A percentile compares a stretch with the other conserved stretches of the same genome.
phyloP scores from a whole-genome alignment of 2,888 invertebrate species.

The Agrotis exclamationis region DNA sequence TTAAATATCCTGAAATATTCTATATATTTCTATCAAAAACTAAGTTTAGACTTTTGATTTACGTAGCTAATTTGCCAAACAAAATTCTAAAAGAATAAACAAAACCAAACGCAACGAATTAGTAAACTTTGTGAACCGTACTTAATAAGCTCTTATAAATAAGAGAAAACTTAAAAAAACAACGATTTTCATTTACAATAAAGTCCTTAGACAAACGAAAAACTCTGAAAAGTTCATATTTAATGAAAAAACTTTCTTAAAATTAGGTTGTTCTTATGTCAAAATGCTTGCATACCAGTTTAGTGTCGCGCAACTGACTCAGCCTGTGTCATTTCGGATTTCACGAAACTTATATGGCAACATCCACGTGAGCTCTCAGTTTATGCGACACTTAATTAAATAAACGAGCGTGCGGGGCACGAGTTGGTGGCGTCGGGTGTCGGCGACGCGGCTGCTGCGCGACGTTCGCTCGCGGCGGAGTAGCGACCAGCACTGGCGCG shows the following conservation, averaged over 20 bases:
- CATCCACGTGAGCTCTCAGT: slow-evolving; percentile 83
- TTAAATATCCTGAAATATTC: neutral
- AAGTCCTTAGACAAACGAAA: slow-evolving; percentile 53
- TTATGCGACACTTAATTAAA: slow-evolving; percentile 87
- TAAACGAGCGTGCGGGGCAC: slow-evolving; percentile 77
- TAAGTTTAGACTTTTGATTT: slow-evolving; percentile 21
- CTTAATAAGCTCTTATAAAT: slow-evolving; percentile 52
- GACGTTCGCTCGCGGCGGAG: slow-evolving; percentile 85
- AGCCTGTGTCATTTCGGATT: slow-evolving; percentile 75
- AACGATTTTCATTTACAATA: slow-evolving; percentile 51
- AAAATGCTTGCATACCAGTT: slow-evolving; percentile 79
- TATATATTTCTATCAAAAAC: neutral
- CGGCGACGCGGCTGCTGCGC: slow-evolving; percentile 66
- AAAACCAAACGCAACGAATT: slow-evolving; percentile 50
- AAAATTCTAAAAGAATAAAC: slow-evolving; percentile 45
- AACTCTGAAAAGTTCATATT: slow-evolving; percentile 60
- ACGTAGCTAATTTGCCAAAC: slow-evolving; percentile 20
- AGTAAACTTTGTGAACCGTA: slow-evolving; percentile 53
- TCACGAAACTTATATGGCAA: slow-evolving; percentile 73
- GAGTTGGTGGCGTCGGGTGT: slow-evolving; percentile 65
- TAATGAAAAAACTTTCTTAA: slow-evolving; percentile 68
- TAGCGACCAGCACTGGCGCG: slow-evolving; percentile 85
- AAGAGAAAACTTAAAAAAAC: slow-evolving; percentile 51
- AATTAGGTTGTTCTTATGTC: slow-evolving; percentile 61
- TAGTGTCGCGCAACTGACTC: slow-evolving; percentile 71